phyloP scores from a whole-genome alignment of 2,113 vertebrate species.

The Polypterus bichir region DNA sequence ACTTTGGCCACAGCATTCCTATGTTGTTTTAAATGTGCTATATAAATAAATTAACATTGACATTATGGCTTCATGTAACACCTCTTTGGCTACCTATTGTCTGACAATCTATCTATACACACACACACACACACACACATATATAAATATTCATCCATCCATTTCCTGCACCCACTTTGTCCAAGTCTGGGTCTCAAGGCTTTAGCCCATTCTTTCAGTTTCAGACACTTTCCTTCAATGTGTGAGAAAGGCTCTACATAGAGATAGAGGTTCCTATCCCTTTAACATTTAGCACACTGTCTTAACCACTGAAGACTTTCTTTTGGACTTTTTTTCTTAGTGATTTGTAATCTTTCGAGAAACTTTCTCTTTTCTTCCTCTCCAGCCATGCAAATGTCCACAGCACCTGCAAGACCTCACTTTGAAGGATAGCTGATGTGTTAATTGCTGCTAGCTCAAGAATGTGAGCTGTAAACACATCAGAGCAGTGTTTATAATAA shows the following conservation, averaged over 20 bases:
- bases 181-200: no score
- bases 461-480: conserved; percentile 94
- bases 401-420: conserved; percentile 90
- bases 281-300: conserved; percentile 32
- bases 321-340: conserved; percentile 27
- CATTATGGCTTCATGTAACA: no score
- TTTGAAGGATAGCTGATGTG: conserved; percentile 79
- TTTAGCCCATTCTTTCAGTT: no score
- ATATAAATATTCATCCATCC: not conserved
- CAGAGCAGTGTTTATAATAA: conserved; percentile 96
- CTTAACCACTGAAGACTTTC: conserved; percentile 31
- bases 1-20: no score
- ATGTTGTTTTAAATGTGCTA: no score
- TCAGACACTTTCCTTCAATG: no score
- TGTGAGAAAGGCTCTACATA: no score
- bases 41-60: no score
- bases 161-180: conserved; percentile 2
- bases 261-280: conserved; percentile 21
- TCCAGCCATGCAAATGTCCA: conserved; percentile 25
- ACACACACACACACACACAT: no score
- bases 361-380: conserved; percentile 11
- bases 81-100: no score
- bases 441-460: conserved; percentile 78
- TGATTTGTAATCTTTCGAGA: conserved; percentile 23
- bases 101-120: no score